Conservation (phyloP, 2,888 invertebrate genomes). For the Pristionchus mayeri region DNA sequence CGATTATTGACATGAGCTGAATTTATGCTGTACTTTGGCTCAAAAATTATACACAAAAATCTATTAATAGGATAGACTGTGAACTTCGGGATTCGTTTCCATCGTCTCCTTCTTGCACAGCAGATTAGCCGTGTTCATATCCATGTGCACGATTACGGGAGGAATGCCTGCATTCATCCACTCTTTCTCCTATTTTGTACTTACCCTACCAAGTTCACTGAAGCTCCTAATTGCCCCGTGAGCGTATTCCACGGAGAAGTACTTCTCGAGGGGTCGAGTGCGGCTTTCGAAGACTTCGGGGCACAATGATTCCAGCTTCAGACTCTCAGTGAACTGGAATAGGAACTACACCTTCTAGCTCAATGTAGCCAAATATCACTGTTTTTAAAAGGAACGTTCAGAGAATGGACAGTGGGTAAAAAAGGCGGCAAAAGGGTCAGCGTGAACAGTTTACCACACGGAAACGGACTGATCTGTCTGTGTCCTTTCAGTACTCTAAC, state of each 20-base stretch:
- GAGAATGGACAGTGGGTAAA: too few species aligned
- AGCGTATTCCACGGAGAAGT: conserved; percentile 15
- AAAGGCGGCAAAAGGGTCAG: too few species aligned
- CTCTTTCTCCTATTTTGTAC: background rate
- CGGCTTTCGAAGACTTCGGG: conserved; percentile 38
- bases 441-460: conserved; percentile 10
- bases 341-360: too few species aligned
- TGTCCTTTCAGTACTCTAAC: conserved; percentile 46
- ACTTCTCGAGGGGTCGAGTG: conserved; percentile 7
- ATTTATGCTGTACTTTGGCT: too few species aligned
- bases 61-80: too few species aligned
- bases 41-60: too few species aligned
- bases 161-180: conserved; percentile 28
- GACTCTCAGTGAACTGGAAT: conserved; percentile 32
- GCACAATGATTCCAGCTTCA: background rate
- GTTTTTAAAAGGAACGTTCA: too few species aligned
- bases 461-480: conserved; percentile 33
- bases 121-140: conserved; percentile 45
- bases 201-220: conserved; percentile 30
- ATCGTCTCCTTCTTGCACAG: conserved; percentile 34
- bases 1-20: conserved; percentile 45
- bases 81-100: background rate
- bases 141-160: conserved; percentile 49
- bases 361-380: too few species aligned
- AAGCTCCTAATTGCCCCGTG: background rate